These are phyloP conservation scores for Choristoneura fumiferana DNA, from an alignment of 1,140 invertebrate species.

Conservation along the genomic window DNA sequence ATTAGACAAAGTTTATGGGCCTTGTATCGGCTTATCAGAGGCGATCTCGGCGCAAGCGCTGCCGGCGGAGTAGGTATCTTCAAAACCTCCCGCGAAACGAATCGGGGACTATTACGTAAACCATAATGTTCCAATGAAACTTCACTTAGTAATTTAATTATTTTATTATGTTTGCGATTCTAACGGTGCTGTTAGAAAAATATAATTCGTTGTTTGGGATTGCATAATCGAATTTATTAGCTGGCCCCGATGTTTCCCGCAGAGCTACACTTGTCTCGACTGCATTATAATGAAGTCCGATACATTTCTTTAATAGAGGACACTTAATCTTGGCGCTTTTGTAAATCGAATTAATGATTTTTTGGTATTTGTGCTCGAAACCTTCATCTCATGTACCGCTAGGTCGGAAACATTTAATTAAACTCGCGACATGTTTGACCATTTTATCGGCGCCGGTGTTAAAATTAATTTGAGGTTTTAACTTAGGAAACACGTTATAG, in stretches of 20 bases:
- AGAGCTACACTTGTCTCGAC: slow-evolving; percentile 32
- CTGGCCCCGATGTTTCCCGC: slow-evolving; percentile 31
- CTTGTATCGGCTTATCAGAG: slow-evolving; percentile 49
- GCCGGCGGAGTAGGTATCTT: slow-evolving; percentile 20
- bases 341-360: slow-evolving; percentile 14
- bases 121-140: slow-evolving; percentile 22
- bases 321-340: slow-evolving; percentile 12
- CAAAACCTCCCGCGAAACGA: too few species aligned
- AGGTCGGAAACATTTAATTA: slow-evolving; percentile 9
- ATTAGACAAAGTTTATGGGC: slow-evolving; percentile 63
- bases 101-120: slow-evolving; percentile 28
- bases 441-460: slow-evolving; percentile 6
- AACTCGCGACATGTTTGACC: slow-evolving; percentile 3
- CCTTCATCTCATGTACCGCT: slow-evolving; percentile 5
- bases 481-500: slow-evolving; percentile 4
- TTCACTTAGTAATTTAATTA: too few species aligned
- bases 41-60: slow-evolving; percentile 32
- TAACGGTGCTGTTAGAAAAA: slow-evolving; percentile 44
- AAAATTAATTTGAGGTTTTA: background rate
- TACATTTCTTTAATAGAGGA: slow-evolving; percentile 30
- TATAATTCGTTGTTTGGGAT: slow-evolving; percentile 36
- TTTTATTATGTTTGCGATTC: background rate
- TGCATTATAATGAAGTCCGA: slow-evolving; percentile 38
- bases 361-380: slow-evolving; percentile 12
- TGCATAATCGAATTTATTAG: slow-evolving; percentile 43